phyloP scores from a whole-genome alignment of 2,888 invertebrate species.

The Ceriagrion tenellum region DNA sequence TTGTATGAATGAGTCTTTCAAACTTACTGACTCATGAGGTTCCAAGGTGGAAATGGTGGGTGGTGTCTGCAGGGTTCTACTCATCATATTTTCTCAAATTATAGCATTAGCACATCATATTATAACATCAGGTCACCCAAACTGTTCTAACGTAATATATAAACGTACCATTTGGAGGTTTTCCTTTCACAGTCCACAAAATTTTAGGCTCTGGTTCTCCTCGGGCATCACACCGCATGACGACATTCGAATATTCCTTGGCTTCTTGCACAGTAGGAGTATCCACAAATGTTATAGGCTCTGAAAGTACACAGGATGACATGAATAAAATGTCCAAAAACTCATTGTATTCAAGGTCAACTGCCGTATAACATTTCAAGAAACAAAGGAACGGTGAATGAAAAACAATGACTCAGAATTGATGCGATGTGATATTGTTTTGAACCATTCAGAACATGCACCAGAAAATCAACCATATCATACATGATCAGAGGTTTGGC shows the following conservation, averaged over 20 bases:
- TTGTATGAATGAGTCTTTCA: no score
- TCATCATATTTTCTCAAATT: no score
- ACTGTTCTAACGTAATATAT: not conserved
- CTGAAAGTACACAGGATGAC: conserved; percentile 75
- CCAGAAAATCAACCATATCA: no score
- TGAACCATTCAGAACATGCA: no score
- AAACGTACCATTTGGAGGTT: conserved; percentile 61
- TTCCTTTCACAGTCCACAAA: conserved; percentile 78
- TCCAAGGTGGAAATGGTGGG: no score
- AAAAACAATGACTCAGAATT: no score
- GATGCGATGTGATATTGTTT: no score
- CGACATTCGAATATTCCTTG: conserved; percentile 79
- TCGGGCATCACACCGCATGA: conserved; percentile 74
- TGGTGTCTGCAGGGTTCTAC: no score
- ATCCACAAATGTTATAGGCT: conserved; percentile 81
- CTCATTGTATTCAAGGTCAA: not conserved
- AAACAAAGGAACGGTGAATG: not conserved
- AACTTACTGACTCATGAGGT: no score
- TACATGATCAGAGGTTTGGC: no score
- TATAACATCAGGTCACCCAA: no score
- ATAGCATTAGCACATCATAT: no score
- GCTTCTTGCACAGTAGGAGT: conserved; percentile 79
- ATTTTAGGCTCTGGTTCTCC: conserved; percentile 76
- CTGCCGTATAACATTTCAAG: not conserved
- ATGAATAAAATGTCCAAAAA: not conserved